Conservation (phyloP, 2,888 invertebrate genomes). For the Bombyx huttoni region DNA sequence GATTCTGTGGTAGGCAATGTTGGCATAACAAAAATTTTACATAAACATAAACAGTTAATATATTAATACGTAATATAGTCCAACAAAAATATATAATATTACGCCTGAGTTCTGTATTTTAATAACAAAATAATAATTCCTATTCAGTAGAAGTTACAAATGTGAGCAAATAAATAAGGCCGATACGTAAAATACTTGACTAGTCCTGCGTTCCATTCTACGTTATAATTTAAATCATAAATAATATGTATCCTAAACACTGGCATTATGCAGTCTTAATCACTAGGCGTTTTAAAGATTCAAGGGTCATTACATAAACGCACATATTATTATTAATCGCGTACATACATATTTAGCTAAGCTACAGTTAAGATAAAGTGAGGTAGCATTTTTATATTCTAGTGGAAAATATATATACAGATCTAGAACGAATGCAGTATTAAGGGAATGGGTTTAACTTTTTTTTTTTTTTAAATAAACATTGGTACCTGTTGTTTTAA, state of each 20-base stretch:
- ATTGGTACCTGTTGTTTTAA: no score
- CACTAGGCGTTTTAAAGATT: slow-evolving; percentile 21
- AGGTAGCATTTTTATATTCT: slow-evolving; percentile 70
- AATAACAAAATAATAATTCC: slow-evolving; percentile 1
- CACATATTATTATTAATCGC: slow-evolving; percentile 17
- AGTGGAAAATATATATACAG: slow-evolving; percentile 65
- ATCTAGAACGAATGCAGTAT: slow-evolving; percentile 48
- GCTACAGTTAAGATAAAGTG: slow-evolving; percentile 66
- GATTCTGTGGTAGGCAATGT: not conserved
- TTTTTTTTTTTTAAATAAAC: no score
- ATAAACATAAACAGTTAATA: no score
- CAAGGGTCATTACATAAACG: slow-evolving; percentile 14
- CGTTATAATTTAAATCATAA: slow-evolving; percentile 35
- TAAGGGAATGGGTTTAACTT: slow-evolving; percentile 5
- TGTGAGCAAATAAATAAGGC: slow-evolving; percentile 51
- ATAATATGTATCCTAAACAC: slow-evolving; percentile 43
- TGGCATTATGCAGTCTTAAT: slow-evolving; percentile 62
- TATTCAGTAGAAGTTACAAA: slow-evolving; percentile 9
- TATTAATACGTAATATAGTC: no score
- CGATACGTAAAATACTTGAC: slow-evolving; percentile 48
- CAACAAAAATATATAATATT: no score
- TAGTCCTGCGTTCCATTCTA: slow-evolving; percentile 58
- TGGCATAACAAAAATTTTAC: not conserved
- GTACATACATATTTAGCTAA: slow-evolving; percentile 35
- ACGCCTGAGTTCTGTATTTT: no score